Conservation (phyloP, 2,797 vertebrate genomes). For the Aphelocoma californica region DNA sequence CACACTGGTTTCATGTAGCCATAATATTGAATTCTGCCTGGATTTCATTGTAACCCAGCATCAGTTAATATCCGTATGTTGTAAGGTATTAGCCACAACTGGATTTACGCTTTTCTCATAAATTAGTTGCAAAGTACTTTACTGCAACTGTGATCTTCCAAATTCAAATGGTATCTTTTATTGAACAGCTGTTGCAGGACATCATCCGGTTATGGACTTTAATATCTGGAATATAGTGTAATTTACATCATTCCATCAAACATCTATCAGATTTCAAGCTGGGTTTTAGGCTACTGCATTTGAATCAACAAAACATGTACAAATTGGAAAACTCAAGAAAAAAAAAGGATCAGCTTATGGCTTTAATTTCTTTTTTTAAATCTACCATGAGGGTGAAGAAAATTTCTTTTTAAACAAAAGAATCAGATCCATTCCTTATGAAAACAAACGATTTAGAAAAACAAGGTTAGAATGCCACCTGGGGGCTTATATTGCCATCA, state of each 20-base stretch:
- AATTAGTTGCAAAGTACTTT: conserved; percentile 43
- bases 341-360: neutral
- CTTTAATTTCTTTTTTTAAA: conserved; percentile 48
- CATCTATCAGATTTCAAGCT: conserved; percentile 6
- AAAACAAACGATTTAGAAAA: conserved; percentile 73
- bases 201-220: neutral
- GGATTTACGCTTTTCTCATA: conserved; percentile 18
- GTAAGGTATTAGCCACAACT: conserved; percentile 31
- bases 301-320: neutral
- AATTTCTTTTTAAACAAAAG: conserved; percentile 57
- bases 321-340: neutral
- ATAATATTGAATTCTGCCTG: neutral
- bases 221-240: conserved; percentile 35
- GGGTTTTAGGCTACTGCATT: conserved; percentile 7
- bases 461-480: conserved; percentile 77
- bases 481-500: conserved; percentile 71
- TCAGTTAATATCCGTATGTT: conserved; percentile 24
- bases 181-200: conserved; percentile 13
- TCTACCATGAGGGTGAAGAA: conserved; percentile 4
- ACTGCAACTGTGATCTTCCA: conserved; percentile 36
- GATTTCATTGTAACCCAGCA: neutral
- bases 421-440: conserved; percentile 23
- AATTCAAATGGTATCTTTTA: conserved; percentile 18
- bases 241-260: conserved; percentile 42
- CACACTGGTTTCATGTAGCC: neutral